phyloP scores from a whole-genome alignment of 1,140 invertebrate species.

The Kradibia gibbosae region DNA sequence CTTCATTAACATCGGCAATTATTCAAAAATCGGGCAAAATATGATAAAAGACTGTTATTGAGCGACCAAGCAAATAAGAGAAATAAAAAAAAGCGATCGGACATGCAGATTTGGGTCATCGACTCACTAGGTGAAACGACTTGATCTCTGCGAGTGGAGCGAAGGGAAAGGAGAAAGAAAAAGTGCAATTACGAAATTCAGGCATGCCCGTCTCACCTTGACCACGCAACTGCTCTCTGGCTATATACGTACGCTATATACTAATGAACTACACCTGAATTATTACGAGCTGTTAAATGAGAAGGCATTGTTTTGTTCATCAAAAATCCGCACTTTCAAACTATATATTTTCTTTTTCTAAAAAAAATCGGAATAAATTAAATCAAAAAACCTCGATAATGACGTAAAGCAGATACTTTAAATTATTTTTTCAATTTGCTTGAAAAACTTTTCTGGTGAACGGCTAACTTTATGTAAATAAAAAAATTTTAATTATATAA shows the following conservation, averaged over 20 bases:
- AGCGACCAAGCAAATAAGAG: slow-evolving; percentile 9
- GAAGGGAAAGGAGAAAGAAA: slow-evolving; percentile 12
- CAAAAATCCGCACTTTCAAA: not conserved
- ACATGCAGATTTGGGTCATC: slow-evolving; percentile 56
- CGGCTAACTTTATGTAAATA: not conserved
- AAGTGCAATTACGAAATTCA: slow-evolving; percentile 55
- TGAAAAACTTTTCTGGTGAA: not conserved
- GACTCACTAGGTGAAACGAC: slow-evolving; percentile 49
- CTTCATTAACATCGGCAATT: not conserved
- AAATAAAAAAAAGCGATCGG: not conserved
- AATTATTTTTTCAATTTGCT: not conserved
- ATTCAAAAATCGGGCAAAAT: not conserved
- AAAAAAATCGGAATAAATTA: too few relatives aligned
- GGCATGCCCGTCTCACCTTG: slow-evolving; percentile 55
- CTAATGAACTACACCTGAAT: too few relatives aligned
- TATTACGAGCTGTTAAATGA: too few relatives aligned
- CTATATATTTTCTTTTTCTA: too few relatives aligned
- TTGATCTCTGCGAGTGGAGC: slow-evolving; percentile 55
- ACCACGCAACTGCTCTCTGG: slow-evolving; percentile 51
- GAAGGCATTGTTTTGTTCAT: not conserved
- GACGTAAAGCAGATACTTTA: too few relatives aligned
- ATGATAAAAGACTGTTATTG: not conserved
- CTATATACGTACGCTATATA: too few relatives aligned
- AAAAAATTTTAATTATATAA: too few relatives aligned
- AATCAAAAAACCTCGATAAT: too few relatives aligned